Percentiles rank a stretch among this genome's conserved stretches.
phyloP scores from a whole-genome alignment of 2,797 vertebrate species.

The Columba guinea region DNA sequence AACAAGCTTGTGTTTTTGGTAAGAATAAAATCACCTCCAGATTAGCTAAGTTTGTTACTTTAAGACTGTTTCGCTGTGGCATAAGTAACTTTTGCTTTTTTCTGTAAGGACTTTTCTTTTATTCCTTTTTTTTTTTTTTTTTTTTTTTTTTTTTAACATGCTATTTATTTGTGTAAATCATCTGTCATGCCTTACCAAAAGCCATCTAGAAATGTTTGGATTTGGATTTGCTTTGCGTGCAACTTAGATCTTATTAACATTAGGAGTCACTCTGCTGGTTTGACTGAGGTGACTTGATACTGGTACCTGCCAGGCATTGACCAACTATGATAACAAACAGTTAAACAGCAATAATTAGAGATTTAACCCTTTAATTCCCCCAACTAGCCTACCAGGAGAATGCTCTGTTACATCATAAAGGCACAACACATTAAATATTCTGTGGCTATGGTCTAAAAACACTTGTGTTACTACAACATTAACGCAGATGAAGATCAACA shows the following conservation, averaged over 20 bases:
- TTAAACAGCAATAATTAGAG: slow-evolving; percentile 83
- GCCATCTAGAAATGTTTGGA: slow-evolving; percentile 76
- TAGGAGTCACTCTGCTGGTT: slow-evolving; percentile 75
- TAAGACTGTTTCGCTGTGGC: slow-evolving; percentile 79
- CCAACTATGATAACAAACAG: slow-evolving; percentile 87
- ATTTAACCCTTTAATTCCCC: slow-evolving; percentile 81
- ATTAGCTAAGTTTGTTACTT: slow-evolving; percentile 73
- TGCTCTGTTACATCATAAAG: slow-evolving; percentile 92
- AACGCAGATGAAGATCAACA: slow-evolving; percentile 79
- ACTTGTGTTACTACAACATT: slow-evolving; percentile 83
- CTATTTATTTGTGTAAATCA: slow-evolving; percentile 91
- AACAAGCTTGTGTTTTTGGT: slow-evolving; percentile 67
- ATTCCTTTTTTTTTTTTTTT: neutral
- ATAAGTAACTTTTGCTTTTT: slow-evolving; percentile 81
- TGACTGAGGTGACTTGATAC: slow-evolving; percentile 78
- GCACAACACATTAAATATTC: slow-evolving; percentile 94
- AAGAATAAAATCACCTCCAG: slow-evolving; percentile 87
- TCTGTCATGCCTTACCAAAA: slow-evolving; percentile 93
- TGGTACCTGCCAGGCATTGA: slow-evolving; percentile 87
- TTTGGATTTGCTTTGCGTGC: slow-evolving; percentile 83
- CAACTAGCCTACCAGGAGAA: slow-evolving; percentile 85
- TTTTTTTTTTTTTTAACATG: slow-evolving; percentile 86
- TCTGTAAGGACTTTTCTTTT: slow-evolving; percentile 83
- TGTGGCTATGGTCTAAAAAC: slow-evolving; percentile 87
- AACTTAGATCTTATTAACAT: slow-evolving; percentile 80